Conservation (phyloP, 2,888 invertebrate species). For the Pteria penguin region DNA sequence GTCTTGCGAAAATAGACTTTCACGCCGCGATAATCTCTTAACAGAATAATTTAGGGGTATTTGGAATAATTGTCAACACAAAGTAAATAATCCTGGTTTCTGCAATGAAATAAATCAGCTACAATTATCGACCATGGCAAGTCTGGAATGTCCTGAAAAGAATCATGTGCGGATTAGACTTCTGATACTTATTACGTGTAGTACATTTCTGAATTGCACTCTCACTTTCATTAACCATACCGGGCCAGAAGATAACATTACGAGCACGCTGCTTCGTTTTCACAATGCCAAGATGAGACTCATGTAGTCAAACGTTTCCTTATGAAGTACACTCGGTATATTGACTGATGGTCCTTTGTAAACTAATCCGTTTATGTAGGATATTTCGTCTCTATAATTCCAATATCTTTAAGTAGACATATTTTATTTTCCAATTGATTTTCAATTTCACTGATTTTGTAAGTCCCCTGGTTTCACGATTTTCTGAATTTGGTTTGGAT, state of each 20-base stretch:
- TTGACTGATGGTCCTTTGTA: conserved; percentile 18
- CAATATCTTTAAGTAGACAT: too few relatives aligned
- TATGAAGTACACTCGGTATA: conserved; percentile 19
- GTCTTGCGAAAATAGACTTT: conserved; percentile 27
- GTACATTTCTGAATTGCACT: conserved; percentile 25
- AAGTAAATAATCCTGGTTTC: conserved; percentile 36
- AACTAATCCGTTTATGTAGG: conserved; percentile 25
- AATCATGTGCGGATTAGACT: conserved; percentile 34
- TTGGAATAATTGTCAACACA: conserved; percentile 43
- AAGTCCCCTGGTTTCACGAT: too few relatives aligned
- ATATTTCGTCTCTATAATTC: conserved; percentile 39
- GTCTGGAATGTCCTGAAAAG: conserved; percentile 46
- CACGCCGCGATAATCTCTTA: conserved; percentile 22
- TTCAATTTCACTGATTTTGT: too few relatives aligned
- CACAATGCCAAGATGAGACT: conserved; percentile 35
- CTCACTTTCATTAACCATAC: conserved; percentile 29
- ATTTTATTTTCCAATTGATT: too few relatives aligned
- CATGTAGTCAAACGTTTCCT: conserved; percentile 26
- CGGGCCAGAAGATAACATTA: conserved; percentile 42
- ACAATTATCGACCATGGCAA: conserved; percentile 45
- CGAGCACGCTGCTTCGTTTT: conserved; percentile 36
- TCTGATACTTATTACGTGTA: conserved; percentile 10
- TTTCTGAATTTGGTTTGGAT: too few relatives aligned
- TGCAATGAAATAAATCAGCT: conserved; percentile 42
- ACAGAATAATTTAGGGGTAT: conserved; percentile 44